Conservation (phyloP, 2,797 vertebrate genomes). For the Myripristis jacobus region DNA sequence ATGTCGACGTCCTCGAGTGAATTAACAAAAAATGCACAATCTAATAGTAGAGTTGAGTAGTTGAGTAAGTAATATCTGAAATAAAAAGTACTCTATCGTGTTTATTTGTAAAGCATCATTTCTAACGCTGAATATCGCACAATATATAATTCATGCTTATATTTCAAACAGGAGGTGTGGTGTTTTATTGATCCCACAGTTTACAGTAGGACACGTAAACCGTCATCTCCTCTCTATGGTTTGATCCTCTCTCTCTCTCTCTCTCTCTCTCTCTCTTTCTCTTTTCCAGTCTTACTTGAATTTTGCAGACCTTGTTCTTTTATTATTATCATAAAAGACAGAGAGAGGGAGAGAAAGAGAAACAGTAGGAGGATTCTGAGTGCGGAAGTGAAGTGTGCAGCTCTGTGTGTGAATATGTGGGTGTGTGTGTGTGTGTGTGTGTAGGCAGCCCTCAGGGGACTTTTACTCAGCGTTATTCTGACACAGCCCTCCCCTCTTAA, state of each 20-base stretch:
- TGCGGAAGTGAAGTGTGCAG: not conserved
- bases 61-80: too few species aligned
- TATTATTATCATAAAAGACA: slow-evolving; percentile 41
- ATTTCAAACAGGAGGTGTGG: too few species aligned
- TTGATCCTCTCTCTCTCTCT: too few species aligned
- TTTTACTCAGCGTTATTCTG: slow-evolving; percentile 36
- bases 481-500: slow-evolving; percentile 39
- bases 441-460: slow-evolving; percentile 27
- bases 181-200: too few species aligned
- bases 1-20: too few species aligned
- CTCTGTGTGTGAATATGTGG: not conserved
- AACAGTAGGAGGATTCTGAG: slow-evolving; percentile 22
- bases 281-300: slow-evolving; percentile 5
- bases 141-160: too few species aligned
- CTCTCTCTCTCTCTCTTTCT: not conserved
- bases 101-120: too few species aligned
- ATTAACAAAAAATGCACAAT: too few species aligned
- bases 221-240: not conserved
- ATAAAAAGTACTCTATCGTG: too few species aligned
- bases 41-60: too few species aligned
- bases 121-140: too few species aligned
- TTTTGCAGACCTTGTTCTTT: slow-evolving; percentile 49
- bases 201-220: too few species aligned
- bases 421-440: slow-evolving; percentile 21
- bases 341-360: slow-evolving; percentile 24